Base-by-base conservation (phyloP, 1,140 invertebrate genomes). In the Drosophila triauraria region DNA sequence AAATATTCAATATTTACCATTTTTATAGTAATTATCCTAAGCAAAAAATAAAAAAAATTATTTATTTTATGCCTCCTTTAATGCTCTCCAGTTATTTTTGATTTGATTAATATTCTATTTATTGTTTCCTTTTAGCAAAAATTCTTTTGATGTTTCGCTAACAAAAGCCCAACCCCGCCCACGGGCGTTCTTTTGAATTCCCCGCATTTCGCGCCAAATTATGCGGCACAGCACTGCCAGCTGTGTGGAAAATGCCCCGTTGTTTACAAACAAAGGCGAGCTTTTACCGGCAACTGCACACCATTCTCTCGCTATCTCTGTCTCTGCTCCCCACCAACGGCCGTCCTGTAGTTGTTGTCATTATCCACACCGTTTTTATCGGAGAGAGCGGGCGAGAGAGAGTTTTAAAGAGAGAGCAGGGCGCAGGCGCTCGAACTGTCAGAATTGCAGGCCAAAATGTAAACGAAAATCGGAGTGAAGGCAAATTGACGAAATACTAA, bases 371-470 rank as follows among this genome's bases (percentile, higher is more conserved):
- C 53, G 13, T 25, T 54, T 61, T 54, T 53, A 51, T 67, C 38
- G 1, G 25, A 15, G 38, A 43, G 38, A 10, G 51, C 9, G 32
- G 20, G 30, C 9, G 12, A 23, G 60, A 32, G n/a, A 30, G 43
- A 30, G 23, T 30, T 27, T 46, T 17, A 10, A 17, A 71, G 44
- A 51, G 59, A n/a, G n/a, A 25, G 20, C 15, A 59, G 15, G n/a
- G 69, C 84, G 84, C 84, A 27, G 75, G 85, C 84, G 85, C 85
- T 50, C 38, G 70, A 90, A 90, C 75, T 65, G 84, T 88, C 84
- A 88, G 87, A 88, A 84, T 75, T 88, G 84, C 85, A 88, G 60
- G 74, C 68, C 65, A 84, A 75, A 87, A 83, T 87, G 77, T 88
- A 78, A 87, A 81, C 84, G 84, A 87, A 78, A 78, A 72, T 68